Evolutionary conservation across 30 jellyfish, hydroid and myxozoan species (phyloP).

Genomic region (Turritopsis rubra): DNA sequence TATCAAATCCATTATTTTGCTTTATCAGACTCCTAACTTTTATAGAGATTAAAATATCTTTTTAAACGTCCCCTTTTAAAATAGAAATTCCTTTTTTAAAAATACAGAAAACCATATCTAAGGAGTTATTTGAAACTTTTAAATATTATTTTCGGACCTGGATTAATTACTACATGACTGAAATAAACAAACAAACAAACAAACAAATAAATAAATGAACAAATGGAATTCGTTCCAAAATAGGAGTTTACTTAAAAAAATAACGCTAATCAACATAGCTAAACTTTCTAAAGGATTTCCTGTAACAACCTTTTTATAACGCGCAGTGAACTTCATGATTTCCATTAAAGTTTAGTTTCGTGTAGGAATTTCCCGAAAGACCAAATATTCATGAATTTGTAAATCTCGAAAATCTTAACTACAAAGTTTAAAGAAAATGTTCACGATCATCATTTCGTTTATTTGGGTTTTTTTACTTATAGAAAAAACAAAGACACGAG

Average conservation of each 20-base stretch:
- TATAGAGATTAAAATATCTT: neutral
- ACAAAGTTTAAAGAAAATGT: too few relatives aligned
- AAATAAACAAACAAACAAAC: too few relatives aligned
- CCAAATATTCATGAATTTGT: neutral
- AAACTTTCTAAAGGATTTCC: too few relatives aligned
- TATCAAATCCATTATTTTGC: neutral
- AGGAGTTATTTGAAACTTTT: neutral
- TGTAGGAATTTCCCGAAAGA: neutral
- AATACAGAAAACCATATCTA: neutral
- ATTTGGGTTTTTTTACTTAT: neutral
- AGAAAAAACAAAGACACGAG: conserved; percentile 18
- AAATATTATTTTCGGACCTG: too few relatives aligned
- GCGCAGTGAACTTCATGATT: too few relatives aligned
- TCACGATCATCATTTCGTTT: neutral
- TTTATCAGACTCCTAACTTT: neutral
- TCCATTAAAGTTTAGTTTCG: neutral
- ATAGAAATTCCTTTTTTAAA: neutral
- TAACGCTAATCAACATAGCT: neutral
- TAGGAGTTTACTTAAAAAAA: neutral
- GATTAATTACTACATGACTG: neutral
- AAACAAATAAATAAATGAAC: too few relatives aligned
- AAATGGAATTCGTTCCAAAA: neutral
- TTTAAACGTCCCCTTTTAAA: neutral
- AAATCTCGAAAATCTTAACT: too few relatives aligned
- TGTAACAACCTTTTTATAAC: too few relatives aligned